Conservation (phyloP, 2,113 vertebrate genomes). For the Pterophyllum scalare region DNA sequence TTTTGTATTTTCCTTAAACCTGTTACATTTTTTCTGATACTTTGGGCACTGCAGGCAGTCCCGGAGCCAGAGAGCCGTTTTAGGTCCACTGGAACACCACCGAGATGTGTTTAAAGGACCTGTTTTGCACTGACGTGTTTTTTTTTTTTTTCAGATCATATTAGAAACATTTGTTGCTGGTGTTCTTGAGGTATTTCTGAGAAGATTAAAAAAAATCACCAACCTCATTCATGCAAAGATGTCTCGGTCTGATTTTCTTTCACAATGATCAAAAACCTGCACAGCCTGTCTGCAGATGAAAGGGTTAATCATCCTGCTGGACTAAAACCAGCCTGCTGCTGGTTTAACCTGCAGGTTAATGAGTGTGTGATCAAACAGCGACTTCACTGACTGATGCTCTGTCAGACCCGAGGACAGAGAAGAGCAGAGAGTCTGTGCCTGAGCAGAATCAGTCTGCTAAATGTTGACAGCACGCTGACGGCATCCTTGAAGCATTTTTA, state of each 20-base stretch:
- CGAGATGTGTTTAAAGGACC: background rate
- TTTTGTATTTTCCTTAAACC: background rate
- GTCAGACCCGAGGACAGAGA: background rate
- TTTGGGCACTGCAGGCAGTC: no score
- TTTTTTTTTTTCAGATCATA: background rate
- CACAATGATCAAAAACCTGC: background rate
- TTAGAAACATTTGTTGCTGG: background rate
- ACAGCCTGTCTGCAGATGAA: background rate
- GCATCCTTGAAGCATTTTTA: no score
- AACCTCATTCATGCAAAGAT: no score
- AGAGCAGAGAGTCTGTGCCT: background rate
- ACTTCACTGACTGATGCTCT: background rate
- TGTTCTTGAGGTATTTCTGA: background rate
- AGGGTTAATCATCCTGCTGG: background rate
- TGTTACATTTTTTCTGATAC: no score
- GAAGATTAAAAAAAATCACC: no score
- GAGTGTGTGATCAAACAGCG: background rate
- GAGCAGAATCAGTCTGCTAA: background rate
- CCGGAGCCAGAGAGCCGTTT: no score
- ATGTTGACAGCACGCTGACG: background rate
- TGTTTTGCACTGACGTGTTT: background rate
- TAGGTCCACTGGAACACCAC: no score
- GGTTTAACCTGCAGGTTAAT: conserved; percentile 4
- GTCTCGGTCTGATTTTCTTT: background rate
- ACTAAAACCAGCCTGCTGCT: background rate